phyloP scores from a whole-genome alignment of 2,113 vertebrate genomes.

The Cygnus atratus region DNA sequence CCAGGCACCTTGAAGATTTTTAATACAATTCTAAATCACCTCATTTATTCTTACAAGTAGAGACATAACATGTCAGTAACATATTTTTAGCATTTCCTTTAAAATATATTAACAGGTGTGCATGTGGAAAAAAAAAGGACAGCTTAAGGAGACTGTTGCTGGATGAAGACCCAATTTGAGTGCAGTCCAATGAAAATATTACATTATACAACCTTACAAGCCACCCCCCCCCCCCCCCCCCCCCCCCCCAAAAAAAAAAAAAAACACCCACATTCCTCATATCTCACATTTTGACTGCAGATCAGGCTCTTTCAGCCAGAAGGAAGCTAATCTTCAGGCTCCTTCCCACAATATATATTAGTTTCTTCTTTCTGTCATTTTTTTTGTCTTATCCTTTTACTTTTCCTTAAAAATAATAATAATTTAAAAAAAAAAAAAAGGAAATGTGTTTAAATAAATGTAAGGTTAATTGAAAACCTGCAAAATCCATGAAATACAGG shows the following conservation, averaged over 20 bases:
- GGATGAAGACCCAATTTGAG: neutral
- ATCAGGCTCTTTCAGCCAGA: neutral
- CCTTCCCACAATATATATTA: neutral
- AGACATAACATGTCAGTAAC: too few species aligned
- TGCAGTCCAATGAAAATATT: constrained; percentile 45
- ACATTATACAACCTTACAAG: neutral
- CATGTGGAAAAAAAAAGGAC: neutral
- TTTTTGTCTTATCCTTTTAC: neutral
- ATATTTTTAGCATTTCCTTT: constrained; percentile 47
- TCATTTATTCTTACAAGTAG: constrained; percentile 44
- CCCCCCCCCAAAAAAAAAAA: neutral
- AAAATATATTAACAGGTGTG: constrained; percentile 55
- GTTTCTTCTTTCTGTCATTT: neutral
- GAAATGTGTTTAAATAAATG: neutral
- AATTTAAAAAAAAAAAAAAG: neutral
- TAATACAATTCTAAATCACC: constrained; percentile 48
- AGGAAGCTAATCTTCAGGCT: neutral
- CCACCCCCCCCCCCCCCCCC: too few species aligned
- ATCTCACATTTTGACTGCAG: neutral
- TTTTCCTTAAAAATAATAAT: neutral
- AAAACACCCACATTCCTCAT: neutral
- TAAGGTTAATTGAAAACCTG: neutral
- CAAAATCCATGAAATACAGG: neutral
- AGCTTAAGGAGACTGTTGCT: constrained; percentile 17
- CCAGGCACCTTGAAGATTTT: neutral